Evolutionary conservation across 2,888 invertebrate genomes (phyloP).

Genomic region (Maniola hyperantus): DNA sequence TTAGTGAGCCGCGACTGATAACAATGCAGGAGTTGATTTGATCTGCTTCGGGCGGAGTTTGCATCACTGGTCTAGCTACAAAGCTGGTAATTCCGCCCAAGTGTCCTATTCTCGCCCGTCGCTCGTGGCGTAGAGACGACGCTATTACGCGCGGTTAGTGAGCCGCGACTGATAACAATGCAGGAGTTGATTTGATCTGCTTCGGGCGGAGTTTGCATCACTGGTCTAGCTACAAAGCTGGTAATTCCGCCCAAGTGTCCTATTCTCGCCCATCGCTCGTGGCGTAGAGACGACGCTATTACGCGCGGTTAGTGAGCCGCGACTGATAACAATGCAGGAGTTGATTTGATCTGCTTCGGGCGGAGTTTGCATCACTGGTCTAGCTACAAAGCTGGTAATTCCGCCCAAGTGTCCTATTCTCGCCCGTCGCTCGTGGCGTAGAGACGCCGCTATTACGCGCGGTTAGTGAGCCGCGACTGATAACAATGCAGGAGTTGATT

Average conservation of each 20-base stretch:
- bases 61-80: too few relatives aligned
- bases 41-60: too few relatives aligned
- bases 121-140: too few relatives aligned
- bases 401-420: not conserved
- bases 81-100: too few relatives aligned
- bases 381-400: not conserved
- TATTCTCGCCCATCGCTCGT: conserved; percentile 1
- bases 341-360: conserved; percentile 34
- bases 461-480: conserved; percentile 38
- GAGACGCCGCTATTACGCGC: conserved; percentile 18
- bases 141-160: too few relatives aligned
- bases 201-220: not conserved
- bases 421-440: not conserved
- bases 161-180: too few relatives aligned
- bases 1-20: too few relatives aligned
- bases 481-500: conserved; percentile 36
- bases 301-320: conserved; percentile 34
- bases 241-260: not conserved
- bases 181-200: too few relatives aligned
- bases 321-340: conserved; percentile 36
- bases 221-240: not conserved
- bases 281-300: not conserved
- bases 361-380: conserved; percentile 21
- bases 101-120: too few relatives aligned
- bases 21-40: too few relatives aligned